Evolutionary conservation across 2,888 invertebrate genomes (phyloP), one percentile per base, ranked within the genome.

Genomic region (Epistrophe grossulariae): DNA sequence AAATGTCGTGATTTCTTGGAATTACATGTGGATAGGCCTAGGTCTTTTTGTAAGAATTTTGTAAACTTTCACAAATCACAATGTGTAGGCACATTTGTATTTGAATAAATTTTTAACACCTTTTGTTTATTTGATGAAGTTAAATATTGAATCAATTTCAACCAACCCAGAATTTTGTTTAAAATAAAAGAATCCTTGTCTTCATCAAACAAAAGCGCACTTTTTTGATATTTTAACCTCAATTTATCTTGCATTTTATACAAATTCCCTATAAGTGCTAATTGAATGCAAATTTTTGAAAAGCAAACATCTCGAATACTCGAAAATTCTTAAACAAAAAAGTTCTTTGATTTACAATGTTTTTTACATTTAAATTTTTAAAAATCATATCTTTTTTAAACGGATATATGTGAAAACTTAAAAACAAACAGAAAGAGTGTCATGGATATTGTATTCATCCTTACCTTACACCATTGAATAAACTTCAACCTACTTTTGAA

Each of bases 401-500:
- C n/a, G n/a, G 24, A 43, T 40, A 38, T 24, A 0, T 9, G 4
- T 10, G 17, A 24, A 24, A 19, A 62, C 4, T n/a, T n/a, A 64
- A 31, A n/a, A 19, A n/a, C 31, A 45, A 66, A 59, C 19, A 19
- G 4, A 10, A 60, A 62, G n/a, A 62, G 31, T 40, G 55, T 72
- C 73, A 74, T 64, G 79, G 74, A 50, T 74, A 70, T 70, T 11
- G n/a, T 59, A 40, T 45, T 8, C 40, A 84, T 40, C 1, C 9
- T 35, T 84, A 79, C 74, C 62, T 40, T 24, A 24, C n/a, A n/a
- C 2, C 24, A 15, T 45, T 45, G 1, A 43, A 43, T 0, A 43
- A 43, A 43, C 70, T 74, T 73, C 79, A 84, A 74, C 79, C 74
- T 74, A 79, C 70, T 79, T 79, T 71, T 31, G 19, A 35, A 55